Evolutionary conservation across 2,888 invertebrate species (phyloP).

Genomic region (Urechis unicinctus): DNA sequence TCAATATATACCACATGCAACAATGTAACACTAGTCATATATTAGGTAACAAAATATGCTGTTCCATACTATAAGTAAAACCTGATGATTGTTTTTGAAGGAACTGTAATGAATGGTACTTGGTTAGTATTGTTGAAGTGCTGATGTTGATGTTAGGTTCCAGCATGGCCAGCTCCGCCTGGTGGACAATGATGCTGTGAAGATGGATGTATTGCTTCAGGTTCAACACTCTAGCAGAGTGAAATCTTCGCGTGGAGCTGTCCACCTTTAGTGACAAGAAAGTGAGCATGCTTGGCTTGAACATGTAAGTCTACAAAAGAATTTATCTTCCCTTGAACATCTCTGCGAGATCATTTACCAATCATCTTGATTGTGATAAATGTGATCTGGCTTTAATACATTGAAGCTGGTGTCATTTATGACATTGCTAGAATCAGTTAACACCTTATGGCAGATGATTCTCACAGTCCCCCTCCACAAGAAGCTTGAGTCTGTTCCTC

Average conservation of each 20-base stretch:
- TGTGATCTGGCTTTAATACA: too few species aligned
- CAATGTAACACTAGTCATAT: not conserved
- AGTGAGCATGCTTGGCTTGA: too few species aligned
- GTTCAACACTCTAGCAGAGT: conserved; percentile 59
- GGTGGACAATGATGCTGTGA: conserved; percentile 43
- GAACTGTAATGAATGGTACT: conserved; percentile 23
- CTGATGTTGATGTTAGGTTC: conserved; percentile 23
- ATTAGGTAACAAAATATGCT: too few species aligned
- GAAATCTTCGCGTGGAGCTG: conserved; percentile 55
- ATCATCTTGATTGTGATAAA: too few species aligned
- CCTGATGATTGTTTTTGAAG: not conserved
- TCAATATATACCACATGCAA: not conserved
- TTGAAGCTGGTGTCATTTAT: not conserved
- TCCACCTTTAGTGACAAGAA: conserved; percentile 45
- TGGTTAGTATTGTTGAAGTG: conserved; percentile 38
- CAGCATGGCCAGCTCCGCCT: conserved; percentile 27
- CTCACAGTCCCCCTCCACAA: conserved; percentile 67
- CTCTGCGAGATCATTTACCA: too few species aligned
- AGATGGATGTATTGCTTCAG: conserved; percentile 63
- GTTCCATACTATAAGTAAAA: not conserved
- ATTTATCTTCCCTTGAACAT: too few species aligned
- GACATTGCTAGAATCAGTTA: not conserved
- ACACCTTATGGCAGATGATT: conserved; percentile 52
- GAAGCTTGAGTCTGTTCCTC: conserved; percentile 60
- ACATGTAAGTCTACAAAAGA: too few species aligned